Base-by-base conservation (phyloP, 2,888 invertebrate species). In the Agapostemon virescens region DNA sequence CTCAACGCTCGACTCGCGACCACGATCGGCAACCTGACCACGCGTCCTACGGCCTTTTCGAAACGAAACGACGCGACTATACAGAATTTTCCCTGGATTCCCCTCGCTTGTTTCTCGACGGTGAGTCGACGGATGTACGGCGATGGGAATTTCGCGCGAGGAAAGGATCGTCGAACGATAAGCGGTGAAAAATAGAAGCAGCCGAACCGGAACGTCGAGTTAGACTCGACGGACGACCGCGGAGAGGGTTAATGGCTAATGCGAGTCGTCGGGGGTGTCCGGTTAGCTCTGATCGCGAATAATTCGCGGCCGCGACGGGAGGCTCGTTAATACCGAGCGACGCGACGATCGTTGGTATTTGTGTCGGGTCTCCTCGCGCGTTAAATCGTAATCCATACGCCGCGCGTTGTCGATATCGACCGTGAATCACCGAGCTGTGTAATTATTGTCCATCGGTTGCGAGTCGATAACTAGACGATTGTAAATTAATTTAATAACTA, bases 401-500 rank as follows among this genome's bases (percentile, higher is more conserved):
- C 49, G 69, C 13, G 55, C 36, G 64, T 55, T 15, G 40, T 20
- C 66, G 58, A 26, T 67, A 78, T 58, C 45, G 70, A 63, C 23
- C 17, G 69, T 42, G 63, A 55, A 40, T 68, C 40, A 38, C 69
- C 52, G 45, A 38, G 17, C 38, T 69, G 79, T 38, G 75, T 66
- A 77, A 81, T 81, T 63, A 73, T 77, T 52, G 64, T 69, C 71
- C 63, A 26, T 79, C 81, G 70, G 38, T 52, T 13, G 67, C 63
- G 23, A 42, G 64, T 71, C 80, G 84, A 77, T 83, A 76, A 74
- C 67, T 74, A 75, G 73, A 63, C 83, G 80, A 80, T 80, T 76
- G 79, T 77, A 80, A 85, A 85, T 85, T 85, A 84, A 77, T 84
- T 85, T 83, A 81, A 85, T 85, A 85, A 83, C 72, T 73, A 42